Evolutionary conservation across 2,113 vertebrate genomes (phyloP), one percentile per base, ranked within the genome.

Genomic region (Phrynosoma blainvillii): DNA sequence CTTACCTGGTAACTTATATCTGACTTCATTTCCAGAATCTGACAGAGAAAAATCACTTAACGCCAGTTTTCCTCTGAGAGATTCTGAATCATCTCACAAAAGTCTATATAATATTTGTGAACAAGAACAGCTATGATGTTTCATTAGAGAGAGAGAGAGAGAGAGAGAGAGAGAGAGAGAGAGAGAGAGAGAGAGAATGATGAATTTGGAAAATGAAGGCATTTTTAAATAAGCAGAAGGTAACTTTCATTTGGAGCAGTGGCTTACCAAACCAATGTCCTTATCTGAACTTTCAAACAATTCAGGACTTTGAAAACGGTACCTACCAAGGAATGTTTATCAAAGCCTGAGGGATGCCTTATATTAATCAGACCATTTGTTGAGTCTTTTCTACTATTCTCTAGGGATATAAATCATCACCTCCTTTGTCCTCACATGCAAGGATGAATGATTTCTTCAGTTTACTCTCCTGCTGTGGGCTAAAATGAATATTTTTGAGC

Each of bases 241-340:
- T 87, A 32, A 76, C 27, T 36, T 5, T 20, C 10, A 8, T 42
- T 74, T n/a, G n/a, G 74, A 81, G 47, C 79, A 23, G 65, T 62
- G 32, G 16, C 30, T 20, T 66, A 79, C 13, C 65, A 87, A 84
- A 78, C 0, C 1, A 14, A 13, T 59, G 88, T 91, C 90, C 93
- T 90, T 3, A 0, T 20, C 5, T 85, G 89, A 94, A 92, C 91
- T 36, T 42, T 0, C 47, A 14, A 83, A 47, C 84, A 77, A 79
- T 93, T 94, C 87, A 90, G 76, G 90, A 89, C 80, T 92, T 73
- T 6, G 86, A 84, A 59, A 66, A 10, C 90, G 16, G 40, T 62
- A 80, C 3, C 30, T 62, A 80, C n/a, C 54, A 62, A 59, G 21
- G 30, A 9, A 80, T n/a, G 14, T 80, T 80, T 59, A 71, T 18